Conservation (phyloP, 2,113 vertebrate genomes). For the Mesembrinibis cayennensis region DNA sequence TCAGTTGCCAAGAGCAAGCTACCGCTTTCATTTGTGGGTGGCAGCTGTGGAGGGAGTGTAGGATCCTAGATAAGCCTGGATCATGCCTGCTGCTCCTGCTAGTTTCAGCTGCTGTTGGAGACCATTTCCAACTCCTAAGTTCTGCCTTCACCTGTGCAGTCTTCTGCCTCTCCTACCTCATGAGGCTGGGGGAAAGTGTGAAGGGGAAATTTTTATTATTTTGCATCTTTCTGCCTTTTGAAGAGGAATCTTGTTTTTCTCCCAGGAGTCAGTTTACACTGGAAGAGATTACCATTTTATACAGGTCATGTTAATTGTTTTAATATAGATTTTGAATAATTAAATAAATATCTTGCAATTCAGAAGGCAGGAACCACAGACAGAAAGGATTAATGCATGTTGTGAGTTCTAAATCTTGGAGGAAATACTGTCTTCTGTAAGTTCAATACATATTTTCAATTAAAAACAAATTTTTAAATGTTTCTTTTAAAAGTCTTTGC, state of each 20-base stretch:
- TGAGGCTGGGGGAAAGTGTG: not conserved
- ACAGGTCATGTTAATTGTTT: not conserved
- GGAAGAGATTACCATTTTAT: not conserved
- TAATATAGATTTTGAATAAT: not conserved
- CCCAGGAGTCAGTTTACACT: not conserved
- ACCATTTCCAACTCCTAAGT: rapidly evolving
- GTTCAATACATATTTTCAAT: not conserved
- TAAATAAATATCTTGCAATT: not conserved
- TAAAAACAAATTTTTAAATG: conserved; percentile 6
- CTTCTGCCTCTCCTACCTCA: not conserved
- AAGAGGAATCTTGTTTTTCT: not conserved
- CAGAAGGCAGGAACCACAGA: not conserved
- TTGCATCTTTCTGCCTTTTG: not conserved
- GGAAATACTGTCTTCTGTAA: not conserved
- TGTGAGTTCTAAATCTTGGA: not conserved
- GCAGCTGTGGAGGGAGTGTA: not conserved
- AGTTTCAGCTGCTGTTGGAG: not conserved
- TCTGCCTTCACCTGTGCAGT: not conserved
- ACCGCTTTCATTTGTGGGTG: not conserved
- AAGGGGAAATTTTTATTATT: not conserved
- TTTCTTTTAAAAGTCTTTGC: conserved; percentile 36
- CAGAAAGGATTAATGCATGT: not conserved
- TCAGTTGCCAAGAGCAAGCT: not conserved
- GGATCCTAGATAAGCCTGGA: not conserved
- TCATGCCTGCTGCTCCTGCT: not conserved